These are phyloP conservation scores for Hydrolagus affinis DNA, from an alignment of 2,113 vertebrate species.

Conservation along the genomic window DNA sequence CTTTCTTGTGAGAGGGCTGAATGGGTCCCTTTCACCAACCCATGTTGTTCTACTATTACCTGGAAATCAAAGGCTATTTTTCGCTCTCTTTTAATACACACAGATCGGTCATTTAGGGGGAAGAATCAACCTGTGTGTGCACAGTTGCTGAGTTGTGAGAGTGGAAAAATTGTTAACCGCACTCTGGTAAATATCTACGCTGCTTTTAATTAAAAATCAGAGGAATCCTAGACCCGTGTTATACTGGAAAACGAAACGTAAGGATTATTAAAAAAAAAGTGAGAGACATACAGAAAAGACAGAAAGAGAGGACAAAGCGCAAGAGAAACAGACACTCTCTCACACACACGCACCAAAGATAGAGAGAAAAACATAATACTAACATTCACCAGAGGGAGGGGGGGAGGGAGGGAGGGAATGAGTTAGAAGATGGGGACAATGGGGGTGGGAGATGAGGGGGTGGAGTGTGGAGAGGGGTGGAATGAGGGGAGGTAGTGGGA, in stretches of 20 bases:
- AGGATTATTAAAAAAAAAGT: not conserved
- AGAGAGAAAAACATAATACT: not conserved
- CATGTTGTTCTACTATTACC: not conserved
- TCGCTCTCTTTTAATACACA: no score
- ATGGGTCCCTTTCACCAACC: conserved; percentile 15
- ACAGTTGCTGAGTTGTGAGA: not conserved
- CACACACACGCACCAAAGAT: no score
- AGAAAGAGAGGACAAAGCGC: not conserved
- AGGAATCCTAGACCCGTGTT: not conserved
- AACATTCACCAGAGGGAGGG: not conserved
- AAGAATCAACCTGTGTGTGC: not conserved
- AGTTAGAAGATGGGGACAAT: no score
- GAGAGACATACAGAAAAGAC: not conserved
- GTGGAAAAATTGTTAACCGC: conserved; percentile 28
- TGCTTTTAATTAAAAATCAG: not conserved
- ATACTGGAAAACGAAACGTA: not conserved
- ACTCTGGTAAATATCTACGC: not conserved
- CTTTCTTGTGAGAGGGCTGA: conserved; percentile 5
- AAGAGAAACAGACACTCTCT: no score
- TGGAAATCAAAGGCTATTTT: not conserved
- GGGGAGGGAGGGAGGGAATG: no score
- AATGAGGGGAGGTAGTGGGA: no score
- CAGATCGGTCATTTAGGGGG: not conserved
- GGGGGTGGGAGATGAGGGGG: no score
- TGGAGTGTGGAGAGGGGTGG: no score